Percentiles rank a stretch among this genome's conserved stretches.
Evolutionary conservation across 2,797 vertebrate species (phyloP).

Genomic region (Betta splendens): DNA sequence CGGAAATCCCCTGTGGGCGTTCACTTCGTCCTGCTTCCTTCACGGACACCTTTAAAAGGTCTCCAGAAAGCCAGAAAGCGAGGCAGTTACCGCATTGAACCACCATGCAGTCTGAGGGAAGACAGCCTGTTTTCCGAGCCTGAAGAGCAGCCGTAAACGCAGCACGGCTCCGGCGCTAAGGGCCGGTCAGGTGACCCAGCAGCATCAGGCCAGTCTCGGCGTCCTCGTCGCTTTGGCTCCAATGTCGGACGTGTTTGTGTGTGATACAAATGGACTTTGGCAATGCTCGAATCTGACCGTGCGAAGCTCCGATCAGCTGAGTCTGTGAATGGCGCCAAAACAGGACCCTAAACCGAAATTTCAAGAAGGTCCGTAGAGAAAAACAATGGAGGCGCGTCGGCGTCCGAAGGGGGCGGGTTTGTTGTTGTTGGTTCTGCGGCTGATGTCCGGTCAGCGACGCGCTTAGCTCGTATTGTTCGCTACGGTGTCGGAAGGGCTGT

Average conservation of each 20-base stretch:
- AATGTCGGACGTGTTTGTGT: slow-evolving; percentile 70
- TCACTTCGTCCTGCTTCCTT: too few relatives aligned
- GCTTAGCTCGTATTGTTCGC: accelerated
- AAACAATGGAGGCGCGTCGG: not conserved
- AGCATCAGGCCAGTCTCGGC: slow-evolving; percentile 49
- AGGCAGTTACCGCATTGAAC: not conserved
- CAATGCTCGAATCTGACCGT: slow-evolving; percentile 84
- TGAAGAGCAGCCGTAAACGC: slow-evolving; percentile 37
- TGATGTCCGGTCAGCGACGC: slow-evolving; percentile 9
- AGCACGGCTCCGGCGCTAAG: slow-evolving; percentile 1
- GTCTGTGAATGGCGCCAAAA: slow-evolving; percentile 99
- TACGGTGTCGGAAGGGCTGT: too few relatives aligned
- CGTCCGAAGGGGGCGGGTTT: slow-evolving; percentile 64
- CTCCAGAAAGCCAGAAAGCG: too few relatives aligned
- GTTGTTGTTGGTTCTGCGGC: slow-evolving; percentile 58
- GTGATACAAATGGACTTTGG: slow-evolving; percentile 82
- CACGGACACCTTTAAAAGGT: not conserved
- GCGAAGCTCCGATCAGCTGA: slow-evolving; percentile 83
- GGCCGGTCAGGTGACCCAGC: slow-evolving; percentile 65
- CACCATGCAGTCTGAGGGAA: accelerated
- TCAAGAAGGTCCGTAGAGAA: slow-evolving; percentile 88
- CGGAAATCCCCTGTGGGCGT: too few relatives aligned
- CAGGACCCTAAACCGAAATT: slow-evolving; percentile 99
- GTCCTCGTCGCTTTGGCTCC: slow-evolving; percentile 50
- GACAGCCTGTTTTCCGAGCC: not conserved